Evolutionary conservation across 1,140 invertebrate genomes (phyloP).

Genomic region (Riptortus pedestris): DNA sequence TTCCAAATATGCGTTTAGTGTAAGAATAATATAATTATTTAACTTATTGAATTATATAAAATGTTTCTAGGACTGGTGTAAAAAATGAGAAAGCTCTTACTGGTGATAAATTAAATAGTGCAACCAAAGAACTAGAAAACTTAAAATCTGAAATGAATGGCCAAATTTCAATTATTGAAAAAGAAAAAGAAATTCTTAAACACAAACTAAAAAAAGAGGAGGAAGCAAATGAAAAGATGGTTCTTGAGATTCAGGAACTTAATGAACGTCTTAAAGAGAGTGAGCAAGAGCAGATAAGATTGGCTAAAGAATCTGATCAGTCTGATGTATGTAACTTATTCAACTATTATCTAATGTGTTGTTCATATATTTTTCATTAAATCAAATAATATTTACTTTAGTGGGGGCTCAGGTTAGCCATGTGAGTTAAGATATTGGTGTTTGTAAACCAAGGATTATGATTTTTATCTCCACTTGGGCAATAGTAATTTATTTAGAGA

Average conservation of each 20-base stretch:
- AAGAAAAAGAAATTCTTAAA: background rate
- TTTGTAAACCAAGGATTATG: no score
- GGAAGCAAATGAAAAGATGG: background rate
- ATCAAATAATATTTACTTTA: background rate
- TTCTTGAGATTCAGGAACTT: constrained; percentile 2
- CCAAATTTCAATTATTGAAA: background rate
- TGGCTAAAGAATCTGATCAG: background rate
- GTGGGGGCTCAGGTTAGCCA: no score
- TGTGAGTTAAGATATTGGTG: no score
- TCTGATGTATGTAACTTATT: background rate
- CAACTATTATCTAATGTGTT: background rate
- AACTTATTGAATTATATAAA: no score
- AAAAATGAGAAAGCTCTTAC: no score
- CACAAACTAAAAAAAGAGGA: constrained; percentile 1
- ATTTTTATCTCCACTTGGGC: background rate
- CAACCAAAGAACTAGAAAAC: background rate
- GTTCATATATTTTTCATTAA: background rate
- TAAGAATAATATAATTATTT: no score
- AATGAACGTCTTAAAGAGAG: constrained; percentile 14
- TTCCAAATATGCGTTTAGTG: no score
- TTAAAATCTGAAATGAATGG: background rate
- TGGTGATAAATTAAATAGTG: no score
- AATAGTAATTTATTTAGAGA: background rate
- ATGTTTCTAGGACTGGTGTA: no score
- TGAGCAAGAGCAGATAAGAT: constrained; percentile 9